phyloP scores from a whole-genome alignment of 2,888 invertebrate genomes.

The Parnassius orleans region DNA sequence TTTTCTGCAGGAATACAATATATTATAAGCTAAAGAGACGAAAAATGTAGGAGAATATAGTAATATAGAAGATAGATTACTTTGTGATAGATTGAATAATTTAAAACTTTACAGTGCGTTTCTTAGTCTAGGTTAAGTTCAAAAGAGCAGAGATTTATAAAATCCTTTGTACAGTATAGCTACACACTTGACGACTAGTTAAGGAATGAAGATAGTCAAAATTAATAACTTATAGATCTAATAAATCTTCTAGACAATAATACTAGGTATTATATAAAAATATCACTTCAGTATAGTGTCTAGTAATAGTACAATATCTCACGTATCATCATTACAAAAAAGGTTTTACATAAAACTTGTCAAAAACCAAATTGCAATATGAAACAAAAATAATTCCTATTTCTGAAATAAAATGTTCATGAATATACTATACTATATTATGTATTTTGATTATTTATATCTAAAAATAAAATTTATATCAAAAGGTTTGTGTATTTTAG shows the following conservation, averaged over 20 bases:
- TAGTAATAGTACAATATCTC: slow-evolving; percentile 31
- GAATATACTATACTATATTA: no score
- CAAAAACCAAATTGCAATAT: background rate
- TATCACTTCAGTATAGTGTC: slow-evolving; percentile 37
- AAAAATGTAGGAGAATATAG: background rate
- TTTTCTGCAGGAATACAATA: no score
- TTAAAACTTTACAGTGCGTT: slow-evolving; percentile 16
- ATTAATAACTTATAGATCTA: slow-evolving; percentile 34
- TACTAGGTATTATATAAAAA: slow-evolving; percentile 38
- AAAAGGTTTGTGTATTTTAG: slow-evolving; percentile 11
- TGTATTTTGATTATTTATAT: background rate
- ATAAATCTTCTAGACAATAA: slow-evolving; percentile 31
- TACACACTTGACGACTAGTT: slow-evolving; percentile 47
- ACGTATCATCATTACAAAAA: slow-evolving; percentile 3
- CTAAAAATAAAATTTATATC: slow-evolving; percentile 15
- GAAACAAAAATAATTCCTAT: background rate
- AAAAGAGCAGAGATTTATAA: slow-evolving; percentile 16
- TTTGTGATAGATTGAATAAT: background rate
- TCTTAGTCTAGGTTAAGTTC: slow-evolving; percentile 16
- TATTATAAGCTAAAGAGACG: no score
- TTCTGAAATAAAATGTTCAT: background rate
- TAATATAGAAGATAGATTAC: slow-evolving; percentile 4
- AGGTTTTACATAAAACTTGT: background rate
- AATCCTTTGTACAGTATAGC: slow-evolving; percentile 27
- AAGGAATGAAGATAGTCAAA: slow-evolving; percentile 42